These are phyloP conservation scores for Ochropacha duplaris DNA, from an alignment of 2,888 invertebrate species.

Conservation along the genomic window DNA sequence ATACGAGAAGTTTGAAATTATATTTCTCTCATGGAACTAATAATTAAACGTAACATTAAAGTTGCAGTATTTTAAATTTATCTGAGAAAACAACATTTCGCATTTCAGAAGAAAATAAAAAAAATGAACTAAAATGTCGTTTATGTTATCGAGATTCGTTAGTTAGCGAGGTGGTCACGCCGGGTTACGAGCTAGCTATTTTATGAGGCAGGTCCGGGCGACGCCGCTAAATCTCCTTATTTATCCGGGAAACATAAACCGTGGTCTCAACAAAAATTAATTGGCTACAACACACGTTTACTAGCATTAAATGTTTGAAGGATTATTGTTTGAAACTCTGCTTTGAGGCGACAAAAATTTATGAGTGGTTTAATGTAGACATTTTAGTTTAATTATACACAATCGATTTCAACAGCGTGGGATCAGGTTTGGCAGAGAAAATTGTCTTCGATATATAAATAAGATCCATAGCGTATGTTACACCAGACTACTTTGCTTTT, in stretches of 20 bases:
- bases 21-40: background rate
- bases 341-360: constrained; percentile 5
- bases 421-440: background rate
- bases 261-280: constrained; percentile 79
- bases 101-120: background rate
- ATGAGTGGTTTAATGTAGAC: constrained; percentile 26
- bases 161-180: constrained; percentile 63
- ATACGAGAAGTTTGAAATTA: background rate
- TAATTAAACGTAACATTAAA: background rate
- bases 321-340: constrained; percentile 41
- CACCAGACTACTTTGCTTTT: constrained; percentile 61
- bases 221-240: constrained; percentile 79
- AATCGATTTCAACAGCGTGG: background rate
- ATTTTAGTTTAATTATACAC: background rate
- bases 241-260: constrained; percentile 80
- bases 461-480: constrained; percentile 60
- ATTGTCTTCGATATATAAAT: constrained; percentile 38
- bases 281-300: constrained; percentile 73
- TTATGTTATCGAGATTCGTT: constrained; percentile 49
- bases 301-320: constrained; percentile 64
- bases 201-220: constrained; percentile 69
- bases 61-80: background rate
- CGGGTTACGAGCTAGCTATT: constrained; percentile 69
- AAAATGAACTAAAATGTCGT: background rate
- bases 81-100: background rate